A percentile compares a stretch with the other conserved stretches of the same genome.
Evolutionary conservation across 1,140 invertebrate genomes (phyloP).

Genomic region (Aphelenchoides fujianensis): DNA sequence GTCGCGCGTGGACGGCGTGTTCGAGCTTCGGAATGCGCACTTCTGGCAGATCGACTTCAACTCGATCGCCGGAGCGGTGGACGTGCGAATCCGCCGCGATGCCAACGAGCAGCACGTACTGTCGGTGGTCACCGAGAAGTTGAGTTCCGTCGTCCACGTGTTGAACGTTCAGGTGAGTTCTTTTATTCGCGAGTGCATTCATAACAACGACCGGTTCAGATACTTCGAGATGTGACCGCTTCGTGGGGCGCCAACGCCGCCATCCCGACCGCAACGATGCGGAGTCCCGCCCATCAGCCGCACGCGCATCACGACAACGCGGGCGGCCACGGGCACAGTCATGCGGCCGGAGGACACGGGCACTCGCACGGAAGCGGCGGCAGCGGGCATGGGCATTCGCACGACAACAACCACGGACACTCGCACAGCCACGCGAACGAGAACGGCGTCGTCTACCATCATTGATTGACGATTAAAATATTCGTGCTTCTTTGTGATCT

Average conservation of each 20-base stretch:
- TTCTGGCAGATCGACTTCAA: slow-evolving; percentile 74
- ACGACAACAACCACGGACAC: slow-evolving; percentile 6
- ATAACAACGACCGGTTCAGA: slow-evolving; percentile 21
- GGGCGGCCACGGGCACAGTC: slow-evolving; percentile 26
- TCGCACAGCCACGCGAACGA: not conserved
- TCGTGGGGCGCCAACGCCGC: slow-evolving; percentile 16
- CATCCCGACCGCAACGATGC: slow-evolving; percentile 9
- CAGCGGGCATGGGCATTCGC: slow-evolving; percentile 29
- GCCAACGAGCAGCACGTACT: slow-evolving; percentile 71
- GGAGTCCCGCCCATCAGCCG: not conserved
- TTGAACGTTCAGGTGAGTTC: slow-evolving; percentile 65
- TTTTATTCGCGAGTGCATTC: slow-evolving; percentile 6
- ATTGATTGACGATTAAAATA: not conserved
- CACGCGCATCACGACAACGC: slow-evolving; percentile 23
- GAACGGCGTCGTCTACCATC: not conserved
- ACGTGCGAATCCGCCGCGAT: slow-evolving; percentile 68
- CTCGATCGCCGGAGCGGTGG: slow-evolving; percentile 57
- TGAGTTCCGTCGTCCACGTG: slow-evolving; percentile 67
- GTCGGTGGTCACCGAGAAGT: slow-evolving; percentile 68
- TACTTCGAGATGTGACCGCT: slow-evolving; percentile 33
- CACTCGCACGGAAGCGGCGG: too few species aligned
- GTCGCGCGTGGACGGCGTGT: slow-evolving; percentile 71
- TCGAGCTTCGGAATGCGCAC: slow-evolving; percentile 71
- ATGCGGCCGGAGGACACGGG: too few species aligned
- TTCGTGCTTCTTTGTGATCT: slow-evolving; percentile 1